A percentile compares a stretch with the other conserved stretches of the same genome.
Evolutionary conservation across 2,113 vertebrate species (phyloP).

Genomic region (Octodon degus): DNA sequence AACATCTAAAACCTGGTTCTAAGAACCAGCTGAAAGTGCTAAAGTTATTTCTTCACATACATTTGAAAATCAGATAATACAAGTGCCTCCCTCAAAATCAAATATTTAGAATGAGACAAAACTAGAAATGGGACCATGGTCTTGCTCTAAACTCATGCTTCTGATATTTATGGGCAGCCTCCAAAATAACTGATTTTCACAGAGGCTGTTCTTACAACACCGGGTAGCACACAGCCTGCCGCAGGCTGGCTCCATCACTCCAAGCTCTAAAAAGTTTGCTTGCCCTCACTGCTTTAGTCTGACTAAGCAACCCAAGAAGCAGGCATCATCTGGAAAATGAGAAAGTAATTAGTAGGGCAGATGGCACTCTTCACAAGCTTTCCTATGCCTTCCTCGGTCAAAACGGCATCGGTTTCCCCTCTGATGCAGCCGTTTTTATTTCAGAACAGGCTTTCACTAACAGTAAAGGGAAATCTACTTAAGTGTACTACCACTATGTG

Average conservation of each 20-base stretch:
- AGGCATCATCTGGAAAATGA: neutral
- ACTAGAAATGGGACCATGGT: neutral
- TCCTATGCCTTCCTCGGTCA: too few relatives aligned
- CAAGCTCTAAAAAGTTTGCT: neutral
- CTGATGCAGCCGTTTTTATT: neutral
- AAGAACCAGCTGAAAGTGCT: neutral
- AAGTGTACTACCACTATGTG: neutral
- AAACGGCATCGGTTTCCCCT: neutral
- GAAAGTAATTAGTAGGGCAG: neutral
- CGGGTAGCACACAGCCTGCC: neutral
- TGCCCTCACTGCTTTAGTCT: neutral
- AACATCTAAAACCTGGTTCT: neutral
- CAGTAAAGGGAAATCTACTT: neutral
- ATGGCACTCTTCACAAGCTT: neutral
- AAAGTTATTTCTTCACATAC: neutral
- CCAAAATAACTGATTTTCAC: neutral
- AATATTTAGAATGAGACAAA: neutral
- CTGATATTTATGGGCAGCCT: neutral
- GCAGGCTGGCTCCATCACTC: neutral
- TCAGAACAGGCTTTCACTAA: neutral
- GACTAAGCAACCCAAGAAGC: neutral
- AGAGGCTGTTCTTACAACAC: neutral
- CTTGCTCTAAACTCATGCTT: neutral
- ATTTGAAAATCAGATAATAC: rapidly evolving
- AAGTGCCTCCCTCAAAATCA: neutral